phyloP scores from a whole-genome alignment of 2,797 vertebrate genomes.

The Botia kubotai region DNA sequence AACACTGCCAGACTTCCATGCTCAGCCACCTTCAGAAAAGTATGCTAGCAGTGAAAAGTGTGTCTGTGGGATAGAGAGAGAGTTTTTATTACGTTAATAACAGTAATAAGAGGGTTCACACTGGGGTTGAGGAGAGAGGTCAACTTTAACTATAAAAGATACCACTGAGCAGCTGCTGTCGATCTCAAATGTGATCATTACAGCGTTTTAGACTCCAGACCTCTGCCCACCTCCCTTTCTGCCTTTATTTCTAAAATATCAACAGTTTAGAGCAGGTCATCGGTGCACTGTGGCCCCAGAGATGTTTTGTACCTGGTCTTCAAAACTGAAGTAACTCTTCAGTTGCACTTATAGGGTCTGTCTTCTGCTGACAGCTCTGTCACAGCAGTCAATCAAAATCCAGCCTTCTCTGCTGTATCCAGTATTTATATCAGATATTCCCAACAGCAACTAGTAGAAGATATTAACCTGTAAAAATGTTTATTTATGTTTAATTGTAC shows the following conservation, averaged over 20 bases:
- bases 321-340: background rate
- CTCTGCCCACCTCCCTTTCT: background rate
- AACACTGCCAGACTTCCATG: background rate
- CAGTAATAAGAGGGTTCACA: conserved; percentile 16
- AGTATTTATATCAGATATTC: too few species aligned
- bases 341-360: background rate
- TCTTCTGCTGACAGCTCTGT: background rate
- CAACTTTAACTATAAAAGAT: conserved; percentile 32
- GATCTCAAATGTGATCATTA: conserved; percentile 31
- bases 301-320: conserved; percentile 5
- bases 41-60: background rate
- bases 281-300: background rate
- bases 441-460: background rate
- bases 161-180: conserved; percentile 20
- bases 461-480: too few species aligned
- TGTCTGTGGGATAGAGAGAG: background rate
- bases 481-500: too few species aligned
- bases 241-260: conserved; percentile 7
- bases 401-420: too few species aligned
- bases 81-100: conserved; percentile 26
- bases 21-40: background rate
- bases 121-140: conserved; percentile 18
- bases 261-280: background rate
- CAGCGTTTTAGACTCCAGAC: conserved; percentile 9
- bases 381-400: background rate